These are phyloP conservation scores for Trachelus iudaicus DNA, from an alignment of 2,888 invertebrate species.

Conservation along the genomic window DNA sequence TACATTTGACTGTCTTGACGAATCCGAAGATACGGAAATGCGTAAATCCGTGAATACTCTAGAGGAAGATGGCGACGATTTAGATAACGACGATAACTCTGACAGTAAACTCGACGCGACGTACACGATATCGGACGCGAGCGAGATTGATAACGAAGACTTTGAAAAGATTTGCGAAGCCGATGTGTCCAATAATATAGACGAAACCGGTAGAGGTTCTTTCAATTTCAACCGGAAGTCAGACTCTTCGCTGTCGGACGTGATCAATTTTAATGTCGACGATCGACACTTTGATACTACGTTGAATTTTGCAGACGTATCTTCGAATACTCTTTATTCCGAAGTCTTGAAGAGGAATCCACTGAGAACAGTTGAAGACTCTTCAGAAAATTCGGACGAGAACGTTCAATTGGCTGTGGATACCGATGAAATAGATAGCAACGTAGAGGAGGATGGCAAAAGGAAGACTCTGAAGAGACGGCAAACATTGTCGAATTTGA, in stretches of 20 bases:
- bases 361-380: not conserved
- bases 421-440: not conserved
- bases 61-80: slow-evolving; percentile 13
- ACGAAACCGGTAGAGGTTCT: slow-evolving; percentile 10
- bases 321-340: slow-evolving; percentile 1
- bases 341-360: not conserved
- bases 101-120: slow-evolving; percentile 23
- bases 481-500: no score
- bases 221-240: not conserved
- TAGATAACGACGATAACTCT: not conserved
- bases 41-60: not conserved
- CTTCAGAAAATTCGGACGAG: not conserved
- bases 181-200: slow-evolving; percentile 36
- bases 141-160: slow-evolving; percentile 23
- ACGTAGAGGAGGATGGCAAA: not conserved
- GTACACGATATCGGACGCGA: slow-evolving; percentile 34
- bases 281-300: slow-evolving; percentile 22
- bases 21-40: slow-evolving; percentile 17
- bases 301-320: slow-evolving; percentile 35
- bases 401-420: not conserved
- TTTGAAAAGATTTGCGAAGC: slow-evolving; percentile 20
- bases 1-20: slow-evolving; percentile 4
- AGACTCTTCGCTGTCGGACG: not conserved
- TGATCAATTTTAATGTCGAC: not conserved
- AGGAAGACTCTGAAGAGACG: no score